A percentile compares a stretch with the other conserved stretches of the same genome.
Conservation (phyloP, 2,113 vertebrate species). For the Bos indicus region DNA sequence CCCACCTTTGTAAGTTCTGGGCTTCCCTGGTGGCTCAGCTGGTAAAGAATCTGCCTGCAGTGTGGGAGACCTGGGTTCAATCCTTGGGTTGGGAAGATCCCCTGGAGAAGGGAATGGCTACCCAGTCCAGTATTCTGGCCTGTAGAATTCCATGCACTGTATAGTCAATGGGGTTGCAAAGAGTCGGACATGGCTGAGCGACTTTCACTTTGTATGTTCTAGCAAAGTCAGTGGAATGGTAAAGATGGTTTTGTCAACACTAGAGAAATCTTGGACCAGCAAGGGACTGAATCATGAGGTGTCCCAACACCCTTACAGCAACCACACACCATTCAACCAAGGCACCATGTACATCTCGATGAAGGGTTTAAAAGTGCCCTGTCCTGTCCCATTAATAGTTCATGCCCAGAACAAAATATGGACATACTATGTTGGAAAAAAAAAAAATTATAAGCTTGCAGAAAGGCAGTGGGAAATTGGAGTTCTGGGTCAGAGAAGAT, state of each 20-base stretch:
- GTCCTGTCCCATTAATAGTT: neutral
- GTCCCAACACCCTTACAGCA: neutral
- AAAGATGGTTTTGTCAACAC: neutral
- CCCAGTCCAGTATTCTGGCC: neutral
- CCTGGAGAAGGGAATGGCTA: neutral
- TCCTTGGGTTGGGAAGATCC: neutral
- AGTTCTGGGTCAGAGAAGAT: neutral
- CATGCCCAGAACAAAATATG: neutral
- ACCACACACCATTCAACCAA: neutral
- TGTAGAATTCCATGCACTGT: neutral
- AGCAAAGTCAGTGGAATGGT: neutral
- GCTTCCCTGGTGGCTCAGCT: neutral
- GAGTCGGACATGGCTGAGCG: rapidly evolving
- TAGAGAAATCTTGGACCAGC: neutral
- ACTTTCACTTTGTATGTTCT: neutral
- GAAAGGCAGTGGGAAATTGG: neutral
- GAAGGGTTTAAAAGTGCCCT: neutral
- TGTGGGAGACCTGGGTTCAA: neutral
- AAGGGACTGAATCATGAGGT: neutral
- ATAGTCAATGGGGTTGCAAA: neutral
- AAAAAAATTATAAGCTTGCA: neutral
- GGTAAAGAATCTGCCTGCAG: neutral
- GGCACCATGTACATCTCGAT: neutral
- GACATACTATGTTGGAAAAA: neutral
- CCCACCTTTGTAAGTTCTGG: neutral